These are phyloP conservation scores for Onchidella celtica DNA, from an alignment of 2,888 invertebrate genomes.

Conservation along the genomic window DNA sequence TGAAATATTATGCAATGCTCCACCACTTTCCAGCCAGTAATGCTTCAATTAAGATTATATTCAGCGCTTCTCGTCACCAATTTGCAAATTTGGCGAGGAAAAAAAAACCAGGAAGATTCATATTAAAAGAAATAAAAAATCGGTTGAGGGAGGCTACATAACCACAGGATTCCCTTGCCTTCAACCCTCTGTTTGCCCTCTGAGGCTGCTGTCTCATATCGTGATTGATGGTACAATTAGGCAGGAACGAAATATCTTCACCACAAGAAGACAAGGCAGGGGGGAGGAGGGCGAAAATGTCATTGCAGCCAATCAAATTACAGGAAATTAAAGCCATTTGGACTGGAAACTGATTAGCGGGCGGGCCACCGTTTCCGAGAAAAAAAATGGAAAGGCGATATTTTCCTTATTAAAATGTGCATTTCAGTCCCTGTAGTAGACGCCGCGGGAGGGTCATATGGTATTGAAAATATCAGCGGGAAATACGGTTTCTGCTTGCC, in stretches of 20 bases:
- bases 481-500: too few species aligned
- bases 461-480: neutral
- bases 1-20: too few species aligned
- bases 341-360: neutral
- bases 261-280: neutral
- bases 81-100: too few species aligned
- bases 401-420: slow-evolving; percentile 2
- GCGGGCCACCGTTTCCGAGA: neutral
- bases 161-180: too few species aligned
- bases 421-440: neutral
- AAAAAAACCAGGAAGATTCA: too few species aligned
- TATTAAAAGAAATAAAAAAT: too few species aligned
- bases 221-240: slow-evolving; percentile 9
- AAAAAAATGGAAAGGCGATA: slow-evolving; percentile 18
- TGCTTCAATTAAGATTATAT: too few species aligned
- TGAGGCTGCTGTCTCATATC: too few species aligned
- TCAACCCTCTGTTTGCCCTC: too few species aligned
- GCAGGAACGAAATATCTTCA: neutral
- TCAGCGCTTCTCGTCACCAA: too few species aligned
- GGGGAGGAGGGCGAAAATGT: slow-evolving; percentile 1
- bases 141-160: too few species aligned
- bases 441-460: neutral
- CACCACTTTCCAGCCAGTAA: too few species aligned
- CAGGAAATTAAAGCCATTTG: slow-evolving; percentile 27
- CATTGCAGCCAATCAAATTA: slow-evolving; percentile 14